These are phyloP conservation scores for Tanypteryx hageni DNA, from an alignment of 2,888 invertebrate genomes.

Conservation along the genomic window DNA sequence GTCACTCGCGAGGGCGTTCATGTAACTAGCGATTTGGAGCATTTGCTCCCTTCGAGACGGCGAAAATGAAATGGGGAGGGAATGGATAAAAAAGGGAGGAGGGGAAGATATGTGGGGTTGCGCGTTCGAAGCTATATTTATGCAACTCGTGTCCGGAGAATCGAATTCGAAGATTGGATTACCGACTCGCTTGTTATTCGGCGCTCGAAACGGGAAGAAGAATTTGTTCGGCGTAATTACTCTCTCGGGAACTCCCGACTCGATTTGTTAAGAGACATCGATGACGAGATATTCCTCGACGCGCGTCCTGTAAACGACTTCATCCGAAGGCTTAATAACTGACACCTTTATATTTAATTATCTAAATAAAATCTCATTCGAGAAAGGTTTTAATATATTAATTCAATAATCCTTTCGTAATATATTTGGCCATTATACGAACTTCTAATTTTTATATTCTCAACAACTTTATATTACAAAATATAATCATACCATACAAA, in stretches of 20 bases:
- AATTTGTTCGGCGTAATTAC: not conserved
- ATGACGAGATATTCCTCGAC: not conserved
- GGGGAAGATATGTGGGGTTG: not conserved
- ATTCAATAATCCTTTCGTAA: too few species aligned
- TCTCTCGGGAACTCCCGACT: too few species aligned
- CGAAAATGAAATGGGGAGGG: not conserved
- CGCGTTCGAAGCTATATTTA: not conserved
- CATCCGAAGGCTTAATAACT: not conserved
- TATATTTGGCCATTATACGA: too few species aligned
- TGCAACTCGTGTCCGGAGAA: not conserved
- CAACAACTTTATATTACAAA: too few species aligned
- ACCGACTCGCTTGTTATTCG: not conserved
- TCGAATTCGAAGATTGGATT: not conserved
- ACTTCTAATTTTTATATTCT: too few species aligned
- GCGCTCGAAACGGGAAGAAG: not conserved
- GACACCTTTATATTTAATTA: not conserved
- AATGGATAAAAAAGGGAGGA: not conserved
- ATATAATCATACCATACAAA: too few species aligned
- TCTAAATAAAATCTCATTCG: too few species aligned
- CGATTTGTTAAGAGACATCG: too few species aligned
- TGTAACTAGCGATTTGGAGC: not conserved
- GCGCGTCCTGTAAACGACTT: not conserved
- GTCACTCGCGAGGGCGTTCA: constrained; percentile 4
- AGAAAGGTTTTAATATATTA: too few species aligned
- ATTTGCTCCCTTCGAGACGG: not conserved